Conservation (phyloP, 2,797 vertebrate genomes). For the Ficedula albicollis region DNA sequence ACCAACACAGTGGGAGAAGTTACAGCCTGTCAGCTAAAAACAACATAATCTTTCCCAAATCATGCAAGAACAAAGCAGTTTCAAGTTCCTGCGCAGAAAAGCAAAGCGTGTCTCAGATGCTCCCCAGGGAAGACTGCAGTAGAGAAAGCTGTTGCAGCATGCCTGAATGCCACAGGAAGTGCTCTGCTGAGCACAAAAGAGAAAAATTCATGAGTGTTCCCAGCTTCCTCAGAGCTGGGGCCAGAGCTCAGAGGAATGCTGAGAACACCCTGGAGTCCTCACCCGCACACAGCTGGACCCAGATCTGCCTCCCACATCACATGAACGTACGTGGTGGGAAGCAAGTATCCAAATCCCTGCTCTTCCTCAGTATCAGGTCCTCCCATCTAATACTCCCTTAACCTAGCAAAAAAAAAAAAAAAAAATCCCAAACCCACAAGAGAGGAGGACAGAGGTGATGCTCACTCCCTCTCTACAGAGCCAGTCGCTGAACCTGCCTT, state of each 20-base stretch:
- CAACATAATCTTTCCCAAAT: neutral
- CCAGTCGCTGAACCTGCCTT: neutral
- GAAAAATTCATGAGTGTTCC: neutral
- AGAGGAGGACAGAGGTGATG: neutral
- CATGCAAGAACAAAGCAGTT: conserved; percentile 36
- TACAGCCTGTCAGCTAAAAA: neutral
- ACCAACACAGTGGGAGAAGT: conserved; percentile 46
- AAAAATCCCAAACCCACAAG: neutral
- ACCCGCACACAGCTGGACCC: neutral
- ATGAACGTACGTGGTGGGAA: fast-evolving
- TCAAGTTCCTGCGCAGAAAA: neutral
- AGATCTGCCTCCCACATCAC: neutral
- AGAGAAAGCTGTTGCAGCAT: conserved; percentile 23
- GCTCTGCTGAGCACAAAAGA: neutral
- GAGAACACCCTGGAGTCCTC: neutral
- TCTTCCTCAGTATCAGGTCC: neutral
- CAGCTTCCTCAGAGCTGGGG: neutral
- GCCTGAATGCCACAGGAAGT: conserved; percentile 8
- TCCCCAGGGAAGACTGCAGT: neutral
- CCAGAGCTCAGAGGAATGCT: neutral
- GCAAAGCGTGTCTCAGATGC: neutral
- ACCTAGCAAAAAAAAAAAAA: too few species aligned
- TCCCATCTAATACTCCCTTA: neutral
- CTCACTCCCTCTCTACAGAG: neutral
- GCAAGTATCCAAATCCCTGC: neutral